Percentiles rank a stretch among this genome's conserved stretches.
These are phyloP conservation scores for Diplazon laetatorius DNA, from an alignment of 2,888 invertebrate genomes.

Conservation along the genomic window DNA sequence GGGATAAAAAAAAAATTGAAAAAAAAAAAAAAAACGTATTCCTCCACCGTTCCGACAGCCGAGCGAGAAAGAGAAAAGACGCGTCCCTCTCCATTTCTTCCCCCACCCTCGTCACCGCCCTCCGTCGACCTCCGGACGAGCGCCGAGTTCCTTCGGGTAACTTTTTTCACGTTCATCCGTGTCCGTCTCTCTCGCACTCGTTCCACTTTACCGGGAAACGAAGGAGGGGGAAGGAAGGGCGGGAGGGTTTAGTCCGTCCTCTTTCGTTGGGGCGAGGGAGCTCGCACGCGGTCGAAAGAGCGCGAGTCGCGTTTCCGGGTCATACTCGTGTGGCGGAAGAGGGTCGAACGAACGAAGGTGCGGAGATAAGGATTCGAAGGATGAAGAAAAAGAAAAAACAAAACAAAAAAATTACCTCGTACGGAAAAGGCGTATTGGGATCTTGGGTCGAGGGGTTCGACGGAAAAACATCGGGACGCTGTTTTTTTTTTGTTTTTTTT, in stretches of 20 bases:
- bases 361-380: not conserved
- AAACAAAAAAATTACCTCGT: no score
- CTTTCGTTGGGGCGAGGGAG: constrained; percentile 36
- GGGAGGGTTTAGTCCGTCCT: constrained; percentile 25
- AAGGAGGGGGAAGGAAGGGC: no score
- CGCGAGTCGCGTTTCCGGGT: constrained; percentile 25
- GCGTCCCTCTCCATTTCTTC: no score
- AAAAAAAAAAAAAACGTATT: no score
- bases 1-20: constrained; percentile 53
- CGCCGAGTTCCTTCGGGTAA: constrained; percentile 54
- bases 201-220: constrained; percentile 45
- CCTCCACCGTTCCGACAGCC: constrained; percentile 16
- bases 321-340: no score
- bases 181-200: constrained; percentile 25
- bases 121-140: constrained; percentile 18
- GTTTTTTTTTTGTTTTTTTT: not conserved
- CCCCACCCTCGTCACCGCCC: no score
- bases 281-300: constrained; percentile 12
- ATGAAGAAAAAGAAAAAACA: no score
- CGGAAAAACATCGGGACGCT: not conserved
- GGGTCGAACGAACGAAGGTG: no score
- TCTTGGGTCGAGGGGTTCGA: not conserved
- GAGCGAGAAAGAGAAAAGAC: constrained; percentile 31
- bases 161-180: constrained; percentile 38
- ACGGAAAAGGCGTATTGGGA: constrained; percentile 2